Evolutionary conservation across 2,888 invertebrate genomes (phyloP).

Genomic region (Dasypogon diadema): DNA sequence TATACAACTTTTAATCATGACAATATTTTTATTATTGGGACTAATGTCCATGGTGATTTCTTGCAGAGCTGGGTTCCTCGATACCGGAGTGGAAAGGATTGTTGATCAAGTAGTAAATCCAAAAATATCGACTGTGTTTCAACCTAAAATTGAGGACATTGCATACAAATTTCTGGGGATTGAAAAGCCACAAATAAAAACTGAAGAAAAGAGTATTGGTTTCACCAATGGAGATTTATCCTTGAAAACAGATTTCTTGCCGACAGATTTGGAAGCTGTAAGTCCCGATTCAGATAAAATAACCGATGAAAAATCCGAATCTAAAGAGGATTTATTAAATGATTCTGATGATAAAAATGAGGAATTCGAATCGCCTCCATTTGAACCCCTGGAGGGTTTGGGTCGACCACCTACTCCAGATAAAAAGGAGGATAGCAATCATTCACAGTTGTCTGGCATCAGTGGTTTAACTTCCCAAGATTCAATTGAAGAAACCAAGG

Average conservation of each 20-base stretch:
- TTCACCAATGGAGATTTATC: conserved; percentile 63
- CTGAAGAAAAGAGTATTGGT: conserved; percentile 46
- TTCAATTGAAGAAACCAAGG: conserved; percentile 58
- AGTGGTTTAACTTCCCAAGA: conserved; percentile 67
- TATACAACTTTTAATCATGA: too few species aligned
- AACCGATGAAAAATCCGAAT: conserved; percentile 65
- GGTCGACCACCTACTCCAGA: conserved; percentile 60
- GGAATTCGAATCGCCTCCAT: conserved; percentile 75
- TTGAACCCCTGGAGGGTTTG: conserved; percentile 72
- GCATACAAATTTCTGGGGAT: conserved; percentile 89
- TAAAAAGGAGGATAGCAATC: conserved; percentile 69
- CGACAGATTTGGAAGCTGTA: conserved; percentile 83
- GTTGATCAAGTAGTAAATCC: conserved; percentile 97
- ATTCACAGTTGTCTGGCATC: conserved; percentile 73
- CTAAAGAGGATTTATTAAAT: conserved; percentile 63
- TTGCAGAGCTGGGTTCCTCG: conserved; percentile 85
- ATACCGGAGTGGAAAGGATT: conserved; percentile 92
- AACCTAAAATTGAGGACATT: conserved; percentile 91
- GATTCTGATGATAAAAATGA: conserved; percentile 62
- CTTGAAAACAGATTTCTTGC: conserved; percentile 73
- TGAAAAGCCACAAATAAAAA: conserved; percentile 74
- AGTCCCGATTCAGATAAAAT: conserved; percentile 83
- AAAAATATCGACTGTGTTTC: conserved; percentile 88
- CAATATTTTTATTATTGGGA: too few species aligned
- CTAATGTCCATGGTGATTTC: conserved; percentile 9